A percentile compares a stretch with the other conserved stretches of the same genome.
Conservation (phyloP, 2,113 vertebrate species). For the Lutjanus erythropterus region DNA sequence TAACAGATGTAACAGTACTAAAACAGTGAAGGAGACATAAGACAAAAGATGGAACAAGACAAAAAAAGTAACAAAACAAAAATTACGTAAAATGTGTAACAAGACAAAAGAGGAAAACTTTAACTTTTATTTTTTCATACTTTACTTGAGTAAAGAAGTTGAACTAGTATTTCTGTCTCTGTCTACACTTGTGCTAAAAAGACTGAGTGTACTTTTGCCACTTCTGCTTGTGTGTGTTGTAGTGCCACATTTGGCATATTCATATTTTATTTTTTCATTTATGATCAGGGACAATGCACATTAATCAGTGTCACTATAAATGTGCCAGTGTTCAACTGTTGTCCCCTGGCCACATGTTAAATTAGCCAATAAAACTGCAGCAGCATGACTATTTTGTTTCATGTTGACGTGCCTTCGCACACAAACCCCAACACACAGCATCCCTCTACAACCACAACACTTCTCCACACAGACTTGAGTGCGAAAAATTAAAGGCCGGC, state of each 20-base stretch:
- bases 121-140: too few relatives aligned
- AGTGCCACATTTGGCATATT: slow-evolving; percentile 3
- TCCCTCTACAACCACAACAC: background rate
- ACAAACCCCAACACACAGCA: background rate
- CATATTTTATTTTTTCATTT: background rate
- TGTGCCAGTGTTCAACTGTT: background rate
- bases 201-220: too few relatives aligned
- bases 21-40: too few relatives aligned
- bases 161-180: too few relatives aligned
- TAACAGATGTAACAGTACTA: too few relatives aligned
- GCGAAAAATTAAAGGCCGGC: background rate
- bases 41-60: too few relatives aligned
- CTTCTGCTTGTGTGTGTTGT: background rate
- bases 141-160: too few relatives aligned
- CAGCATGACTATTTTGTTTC: background rate
- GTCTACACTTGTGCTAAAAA: too few relatives aligned
- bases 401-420: background rate
- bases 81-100: too few relatives aligned
- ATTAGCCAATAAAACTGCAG: slow-evolving; percentile 14
- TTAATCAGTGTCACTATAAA: background rate
- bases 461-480: background rate
- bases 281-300: background rate
- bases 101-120: too few relatives aligned
- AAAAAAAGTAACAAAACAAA: too few relatives aligned
- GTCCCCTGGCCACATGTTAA: slow-evolving; percentile 9